Percentiles rank a stretch among this genome's conserved stretches.
These are phyloP conservation scores for Hafferia zeledoni DNA, from an alignment of 2,797 vertebrate genomes.

Conservation along the genomic window DNA sequence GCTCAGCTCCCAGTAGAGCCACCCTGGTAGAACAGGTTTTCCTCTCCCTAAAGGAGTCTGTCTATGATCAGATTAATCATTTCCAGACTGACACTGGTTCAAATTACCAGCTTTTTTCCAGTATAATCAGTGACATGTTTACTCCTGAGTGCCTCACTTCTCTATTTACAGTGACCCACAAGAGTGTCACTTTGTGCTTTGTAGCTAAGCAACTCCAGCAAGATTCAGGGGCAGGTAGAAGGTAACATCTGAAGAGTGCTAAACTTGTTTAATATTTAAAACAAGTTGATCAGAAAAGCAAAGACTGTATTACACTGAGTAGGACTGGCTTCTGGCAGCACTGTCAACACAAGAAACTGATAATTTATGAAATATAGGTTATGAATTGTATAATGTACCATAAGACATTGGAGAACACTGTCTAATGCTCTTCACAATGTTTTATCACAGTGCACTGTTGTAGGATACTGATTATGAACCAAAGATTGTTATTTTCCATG, in stretches of 20 bases:
- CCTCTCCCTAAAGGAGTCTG: neutral
- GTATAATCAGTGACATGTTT: neutral
- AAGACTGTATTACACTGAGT: neutral
- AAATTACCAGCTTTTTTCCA: neutral
- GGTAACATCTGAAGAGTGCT: neutral
- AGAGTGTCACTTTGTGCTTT: neutral
- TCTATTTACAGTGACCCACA: neutral
- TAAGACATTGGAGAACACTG: neutral
- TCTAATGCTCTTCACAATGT: neutral
- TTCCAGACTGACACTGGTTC: neutral
- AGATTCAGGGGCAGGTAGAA: neutral
- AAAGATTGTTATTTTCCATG: neutral
- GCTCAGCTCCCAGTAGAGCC: neutral
- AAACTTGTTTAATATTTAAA: neutral
- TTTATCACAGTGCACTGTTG: neutral
- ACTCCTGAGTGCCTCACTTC: neutral
- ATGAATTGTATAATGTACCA: neutral
- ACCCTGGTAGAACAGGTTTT: neutral
- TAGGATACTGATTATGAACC: neutral
- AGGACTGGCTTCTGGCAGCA: conserved; percentile 7
- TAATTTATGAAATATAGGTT: neutral
- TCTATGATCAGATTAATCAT: neutral
- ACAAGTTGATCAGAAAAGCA: neutral
- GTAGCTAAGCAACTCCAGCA: neutral
- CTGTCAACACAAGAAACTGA: neutral